Base-by-base conservation (phyloP, 2,888 invertebrate genomes). In the Pristionchus entomophagus region DNA sequence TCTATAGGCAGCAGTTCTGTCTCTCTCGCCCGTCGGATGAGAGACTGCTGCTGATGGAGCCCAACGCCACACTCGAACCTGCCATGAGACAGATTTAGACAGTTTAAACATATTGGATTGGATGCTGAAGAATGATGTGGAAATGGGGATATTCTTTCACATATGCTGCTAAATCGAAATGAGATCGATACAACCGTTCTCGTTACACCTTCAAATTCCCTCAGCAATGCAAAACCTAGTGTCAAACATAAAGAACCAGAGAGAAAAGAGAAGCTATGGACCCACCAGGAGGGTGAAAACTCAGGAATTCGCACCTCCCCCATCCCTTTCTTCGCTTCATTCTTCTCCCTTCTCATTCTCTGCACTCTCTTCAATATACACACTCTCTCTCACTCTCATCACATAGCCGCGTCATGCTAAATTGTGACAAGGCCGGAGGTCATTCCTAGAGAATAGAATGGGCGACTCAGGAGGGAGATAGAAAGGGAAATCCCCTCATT, bases 391-490 rank as follows among this genome's bases (percentile, higher is more conserved):
- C 6, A 22, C 22, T 0, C 78, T 35, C 32, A 12, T 78, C 78
- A 78, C 29, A 26, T 78, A 49, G 78, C 73, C 38, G 78, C 0
- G 81, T 38, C 38, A 38, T 81, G 35, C 41, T n/a, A 53, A 81
- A 81, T 53, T 81, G 78, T 78, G 78, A 78, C 78, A 78, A 78
- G 78, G 78, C 51, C 51, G 78, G 49, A 78, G 78, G 78, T 78
- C 78, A 78, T 38, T 29, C 78, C 78, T 49, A 49, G 45, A 49
- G 45, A 14, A 17, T 45, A 51, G 78, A 49, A 78, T 78, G 29
- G 69, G 69, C 19, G 38, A 38, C 22, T 32, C 32, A 32, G 38
- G 41, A 73, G 73, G 41, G 73, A 26, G 73, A 14, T 38, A 29
- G 78, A 78, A 51, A 78, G 78, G 78, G 78, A 78, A 51, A 78